Evolutionary conservation across 2,113 vertebrate genomes (phyloP).

Genomic region (Neolamprologus cancellatus): DNA sequence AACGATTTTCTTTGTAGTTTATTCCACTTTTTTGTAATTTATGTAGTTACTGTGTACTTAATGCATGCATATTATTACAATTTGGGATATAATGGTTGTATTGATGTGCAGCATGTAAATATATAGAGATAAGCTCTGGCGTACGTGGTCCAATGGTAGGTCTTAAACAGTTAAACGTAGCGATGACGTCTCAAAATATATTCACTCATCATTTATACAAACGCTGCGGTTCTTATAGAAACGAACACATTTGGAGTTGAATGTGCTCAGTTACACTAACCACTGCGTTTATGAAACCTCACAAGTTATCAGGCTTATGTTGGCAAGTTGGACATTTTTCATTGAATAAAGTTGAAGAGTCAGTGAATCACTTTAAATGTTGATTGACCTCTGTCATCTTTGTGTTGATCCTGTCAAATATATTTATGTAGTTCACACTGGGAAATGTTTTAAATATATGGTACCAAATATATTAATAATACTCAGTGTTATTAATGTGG

Average conservation of each 20-base stretch:
- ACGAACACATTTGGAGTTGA: background rate
- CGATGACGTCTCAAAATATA: rapidly evolving
- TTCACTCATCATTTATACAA: background rate
- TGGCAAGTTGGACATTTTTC: rapidly evolving
- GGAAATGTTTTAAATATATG: background rate
- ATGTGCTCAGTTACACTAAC: background rate
- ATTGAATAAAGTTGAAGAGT: background rate
- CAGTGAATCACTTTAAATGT: background rate
- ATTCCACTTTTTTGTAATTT: background rate
- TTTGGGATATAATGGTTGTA: background rate
- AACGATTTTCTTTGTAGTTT: background rate
- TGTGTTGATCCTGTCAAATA: background rate
- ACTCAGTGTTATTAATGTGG: background rate
- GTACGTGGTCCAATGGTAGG: rapidly evolving
- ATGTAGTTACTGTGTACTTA: background rate
- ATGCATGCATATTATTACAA: background rate
- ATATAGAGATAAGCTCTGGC: rapidly evolving
- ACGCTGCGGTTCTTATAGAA: background rate
- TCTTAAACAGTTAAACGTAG: background rate
- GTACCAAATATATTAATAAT: background rate
- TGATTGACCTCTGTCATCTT: background rate
- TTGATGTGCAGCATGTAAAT: background rate
- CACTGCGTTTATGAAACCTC: background rate
- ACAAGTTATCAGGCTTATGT: background rate
- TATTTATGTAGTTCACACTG: background rate